Conservation (phyloP, 2,113 vertebrate species). For the Noturus placidus region DNA sequence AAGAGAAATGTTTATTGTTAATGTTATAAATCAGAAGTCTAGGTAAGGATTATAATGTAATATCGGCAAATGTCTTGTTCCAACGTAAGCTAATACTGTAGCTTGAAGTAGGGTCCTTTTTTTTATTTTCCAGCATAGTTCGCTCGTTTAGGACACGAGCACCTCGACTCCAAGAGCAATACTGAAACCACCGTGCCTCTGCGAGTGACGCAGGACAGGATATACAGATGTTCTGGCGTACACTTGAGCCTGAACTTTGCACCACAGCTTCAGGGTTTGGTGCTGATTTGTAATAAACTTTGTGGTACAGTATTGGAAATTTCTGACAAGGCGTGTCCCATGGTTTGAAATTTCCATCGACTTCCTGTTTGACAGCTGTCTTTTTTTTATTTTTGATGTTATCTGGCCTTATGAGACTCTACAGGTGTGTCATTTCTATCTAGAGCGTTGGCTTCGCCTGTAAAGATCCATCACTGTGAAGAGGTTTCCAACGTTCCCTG, state of each 20-base stretch:
- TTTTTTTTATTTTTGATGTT: background rate
- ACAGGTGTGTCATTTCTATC: background rate
- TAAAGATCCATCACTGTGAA: slow-evolving; percentile 11
- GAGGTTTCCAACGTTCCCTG: background rate
- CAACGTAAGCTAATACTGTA: background rate
- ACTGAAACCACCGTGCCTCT: slow-evolving; percentile 46
- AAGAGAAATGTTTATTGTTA: background rate
- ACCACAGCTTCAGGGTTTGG: background rate
- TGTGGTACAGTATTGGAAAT: background rate
- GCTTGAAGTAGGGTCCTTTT: background rate
- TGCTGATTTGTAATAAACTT: background rate
- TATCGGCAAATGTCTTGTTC: background rate
- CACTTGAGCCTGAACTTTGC: background rate
- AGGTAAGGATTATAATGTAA: background rate
- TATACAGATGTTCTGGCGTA: background rate
- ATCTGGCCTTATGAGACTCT: background rate
- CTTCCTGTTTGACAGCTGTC: background rate
- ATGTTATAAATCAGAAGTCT: background rate
- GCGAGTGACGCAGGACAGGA: background rate
- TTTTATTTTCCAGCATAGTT: background rate
- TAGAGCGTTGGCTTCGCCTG: background rate
- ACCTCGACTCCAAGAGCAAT: slow-evolving; percentile 39
- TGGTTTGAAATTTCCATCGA: background rate
- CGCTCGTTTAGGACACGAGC: background rate
- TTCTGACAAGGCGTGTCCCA: background rate